Evolutionary conservation across 2,888 invertebrate species (phyloP), one percentile per base, ranked within the genome.

Genomic region (Apamea crenata): DNA sequence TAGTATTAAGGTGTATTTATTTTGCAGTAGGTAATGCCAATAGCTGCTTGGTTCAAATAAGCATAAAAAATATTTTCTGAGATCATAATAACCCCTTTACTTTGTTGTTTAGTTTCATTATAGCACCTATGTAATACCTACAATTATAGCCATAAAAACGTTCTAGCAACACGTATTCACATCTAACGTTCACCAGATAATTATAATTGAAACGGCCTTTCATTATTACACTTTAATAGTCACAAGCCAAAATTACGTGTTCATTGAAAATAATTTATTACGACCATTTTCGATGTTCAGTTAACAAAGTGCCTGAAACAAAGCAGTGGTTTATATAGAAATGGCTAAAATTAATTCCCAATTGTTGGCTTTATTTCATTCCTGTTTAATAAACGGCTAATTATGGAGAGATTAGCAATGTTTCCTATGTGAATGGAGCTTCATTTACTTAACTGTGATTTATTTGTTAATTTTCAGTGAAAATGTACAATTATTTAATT

Each of bases 261-360:
- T 67, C 69, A 77, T 76, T 82, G 73, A 71, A 65, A 74, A 85
- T 87, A 66, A 87, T 81, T 81, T 81, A 87, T 75, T 70, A 78
- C 69, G 61, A 53, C 70, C 75, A 85, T 81, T 88, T 74, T 74
- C 78, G 36, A 63, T 77, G 72, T 72, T 61, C 68, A 36, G n/a
- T 59, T 69, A 82, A 73, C 73, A 65, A 82, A 82, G n/a, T 61
- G 53, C 70, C 56, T 32, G 40, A 79, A 77, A 84, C 65, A 86
- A 74, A 72, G 83, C 87, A 40, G 12, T 68, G 50, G 14, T 61
- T 71, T 21, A 56, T 47, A 83, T 40, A 76, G 74, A 21, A 61
- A 78, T 77, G 44, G 59, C 63, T 59, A 47, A 75, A 84, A 78
- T 78, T 75, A 79, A 75, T 87, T 85, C 71, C 74, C 81, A 85